Conservation (phyloP, 2,888 invertebrate species). For the Apotomis turbidana region DNA sequence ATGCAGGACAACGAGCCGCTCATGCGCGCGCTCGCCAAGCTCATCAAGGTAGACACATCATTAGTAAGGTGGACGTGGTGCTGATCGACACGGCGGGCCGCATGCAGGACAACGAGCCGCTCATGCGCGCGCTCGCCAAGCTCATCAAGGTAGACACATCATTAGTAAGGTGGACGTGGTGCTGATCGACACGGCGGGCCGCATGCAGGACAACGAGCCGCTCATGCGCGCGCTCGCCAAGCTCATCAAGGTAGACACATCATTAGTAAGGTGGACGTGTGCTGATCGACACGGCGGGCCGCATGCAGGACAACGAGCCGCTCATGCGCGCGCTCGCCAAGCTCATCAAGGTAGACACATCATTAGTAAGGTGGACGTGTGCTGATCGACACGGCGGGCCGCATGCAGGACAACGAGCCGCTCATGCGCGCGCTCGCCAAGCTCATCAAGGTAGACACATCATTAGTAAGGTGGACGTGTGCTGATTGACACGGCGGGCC, state of each 20-base stretch:
- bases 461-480: too few relatives aligned
- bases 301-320: too few relatives aligned
- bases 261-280: too few relatives aligned
- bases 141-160: too few relatives aligned
- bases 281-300: too few relatives aligned
- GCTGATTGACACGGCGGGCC: too few relatives aligned
- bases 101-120: too few relatives aligned
- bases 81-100: too few relatives aligned
- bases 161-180: slow-evolving; percentile 96
- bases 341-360: too few relatives aligned
- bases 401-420: slow-evolving; percentile 99
- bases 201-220: slow-evolving; percentile 99
- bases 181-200: slow-evolving; percentile 99
- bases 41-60: slow-evolving; percentile 87
- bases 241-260: slow-evolving; percentile 88
- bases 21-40: slow-evolving; percentile 98
- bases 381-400: slow-evolving; percentile 99
- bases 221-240: slow-evolving; percentile 99
- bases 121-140: too few relatives aligned
- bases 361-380: slow-evolving; percentile 95
- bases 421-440: slow-evolving; percentile 99
- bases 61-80: too few relatives aligned
- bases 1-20: slow-evolving; percentile 99
- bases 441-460: slow-evolving; percentile 88
- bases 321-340: too few relatives aligned